Conservation (phyloP, 2,113 vertebrate species). For the Neotoma lepida region DNA sequence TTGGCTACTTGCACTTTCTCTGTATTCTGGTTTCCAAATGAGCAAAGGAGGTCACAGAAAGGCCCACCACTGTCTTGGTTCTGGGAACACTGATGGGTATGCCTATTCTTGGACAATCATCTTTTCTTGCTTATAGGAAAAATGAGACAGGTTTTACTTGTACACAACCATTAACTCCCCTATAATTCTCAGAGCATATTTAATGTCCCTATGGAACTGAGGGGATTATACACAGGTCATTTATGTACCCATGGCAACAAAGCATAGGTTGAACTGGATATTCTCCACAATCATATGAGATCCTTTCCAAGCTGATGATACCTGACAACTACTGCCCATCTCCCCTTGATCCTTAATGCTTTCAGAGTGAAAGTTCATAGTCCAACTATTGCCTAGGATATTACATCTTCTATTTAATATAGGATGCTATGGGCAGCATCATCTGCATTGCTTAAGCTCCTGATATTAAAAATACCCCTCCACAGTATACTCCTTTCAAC, state of each 20-base stretch:
- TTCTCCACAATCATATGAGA: not conserved
- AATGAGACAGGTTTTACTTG: not conserved
- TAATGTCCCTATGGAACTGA: not conserved
- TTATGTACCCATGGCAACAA: not conserved
- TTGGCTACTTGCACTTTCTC: not conserved
- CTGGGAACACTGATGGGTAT: too few relatives aligned
- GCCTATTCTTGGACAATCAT: not conserved
- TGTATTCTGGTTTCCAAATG: not conserved
- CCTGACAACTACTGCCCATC: not conserved
- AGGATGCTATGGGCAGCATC: not conserved
- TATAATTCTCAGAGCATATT: not conserved
- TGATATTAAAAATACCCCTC: not conserved
- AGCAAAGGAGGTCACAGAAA: not conserved
- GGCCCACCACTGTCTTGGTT: not conserved
- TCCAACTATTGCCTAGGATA: not conserved
- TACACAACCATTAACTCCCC: not conserved
- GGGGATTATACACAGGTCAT: not conserved
- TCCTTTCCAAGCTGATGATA: not conserved
- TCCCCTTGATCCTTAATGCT: not conserved
- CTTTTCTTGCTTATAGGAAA: not conserved
- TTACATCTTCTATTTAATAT: not conserved
- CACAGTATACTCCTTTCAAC: not conserved
- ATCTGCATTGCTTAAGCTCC: not conserved
- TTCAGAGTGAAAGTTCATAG: not conserved
- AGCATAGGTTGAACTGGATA: not conserved